Evolutionary conservation across 1,140 invertebrate genomes (phyloP), one percentile per base, ranked within the genome.

Genomic region (Lepeophtheirus salmonis): DNA sequence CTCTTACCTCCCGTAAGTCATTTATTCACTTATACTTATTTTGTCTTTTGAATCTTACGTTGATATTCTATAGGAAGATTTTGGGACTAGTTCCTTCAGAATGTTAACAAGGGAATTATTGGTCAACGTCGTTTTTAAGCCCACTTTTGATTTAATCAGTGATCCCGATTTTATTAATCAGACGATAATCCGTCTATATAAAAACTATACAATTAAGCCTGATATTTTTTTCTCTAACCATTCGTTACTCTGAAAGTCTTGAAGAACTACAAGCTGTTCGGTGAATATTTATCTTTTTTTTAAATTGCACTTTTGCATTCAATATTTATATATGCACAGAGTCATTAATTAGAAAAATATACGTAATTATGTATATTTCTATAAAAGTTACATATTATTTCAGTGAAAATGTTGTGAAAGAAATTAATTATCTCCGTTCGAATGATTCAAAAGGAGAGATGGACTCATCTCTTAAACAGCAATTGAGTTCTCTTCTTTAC

Each of bases 81-180:
- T 90, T 71, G 79, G 83, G 63, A 89, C 85, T 70, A 78, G 83
- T 67, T 78, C 86, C 24, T 75, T 87, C 50, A 76, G 84, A 65
- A 78, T 80, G 67, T 76, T 90, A 56, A 71, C 86, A 48, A 76
- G 86, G 68, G 87, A 90, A 70, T 76, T 94, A 51, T 76, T 91
- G 66, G 79, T 84, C 20, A 82, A 84, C 67, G 77, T 79, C 64
- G 77, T 94, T 50, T 78, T 92, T 61, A 73, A 79, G 64, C 86
- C 89, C 3, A 71, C 88, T 3, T 75, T 94, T 50, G 76, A 83
- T 69, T 73, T 88, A 65, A 72, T 94, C 50, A 86, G 86, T 24
- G 87, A 94, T 74, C 89, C 90, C 61, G 88, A 92, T 77, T 91
- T 88, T 70, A 83, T 95, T 64, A 95, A 95, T 76, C 84, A 89